Evolutionary conservation across 2,113 vertebrate genomes (phyloP).

Genomic region (Lycaon pictus): DNA sequence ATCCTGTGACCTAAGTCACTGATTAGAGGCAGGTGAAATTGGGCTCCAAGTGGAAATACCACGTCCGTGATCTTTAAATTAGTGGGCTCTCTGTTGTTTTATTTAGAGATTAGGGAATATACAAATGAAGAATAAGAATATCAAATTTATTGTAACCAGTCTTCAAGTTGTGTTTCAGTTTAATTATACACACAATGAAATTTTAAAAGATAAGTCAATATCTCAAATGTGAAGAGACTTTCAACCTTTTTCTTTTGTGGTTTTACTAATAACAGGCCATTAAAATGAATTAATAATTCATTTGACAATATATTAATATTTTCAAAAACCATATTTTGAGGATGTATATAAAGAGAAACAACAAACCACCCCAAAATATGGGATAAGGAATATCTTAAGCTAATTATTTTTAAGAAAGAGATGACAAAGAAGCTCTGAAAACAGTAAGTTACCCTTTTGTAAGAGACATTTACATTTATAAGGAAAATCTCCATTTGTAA

Average conservation of each 20-base stretch:
- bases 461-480: not conserved
- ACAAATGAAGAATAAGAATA: not conserved
- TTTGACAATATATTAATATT: not conserved
- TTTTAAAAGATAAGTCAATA: not conserved
- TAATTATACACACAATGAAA: not conserved
- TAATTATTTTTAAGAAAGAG: not conserved
- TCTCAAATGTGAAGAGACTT: not conserved
- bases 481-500: not conserved
- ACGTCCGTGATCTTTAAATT: not conserved
- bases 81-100: not conserved
- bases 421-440: not conserved
- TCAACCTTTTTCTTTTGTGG: not conserved
- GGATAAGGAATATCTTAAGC: not conserved
- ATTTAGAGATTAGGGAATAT: not conserved
- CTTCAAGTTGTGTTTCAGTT: not conserved
- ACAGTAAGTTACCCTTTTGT: not conserved
- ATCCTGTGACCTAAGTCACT: not conserved
- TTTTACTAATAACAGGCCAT: not conserved
- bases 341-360: not conserved
- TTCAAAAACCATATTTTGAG: not conserved
- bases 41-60: not conserved
- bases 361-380: not conserved
- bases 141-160: not conserved
- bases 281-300: constrained; percentile 20
- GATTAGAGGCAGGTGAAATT: not conserved